A percentile compares a stretch with the other conserved stretches of the same genome.
phyloP scores from a whole-genome alignment of 2,888 invertebrate species.

The Synanthedon tipuliformis region DNA sequence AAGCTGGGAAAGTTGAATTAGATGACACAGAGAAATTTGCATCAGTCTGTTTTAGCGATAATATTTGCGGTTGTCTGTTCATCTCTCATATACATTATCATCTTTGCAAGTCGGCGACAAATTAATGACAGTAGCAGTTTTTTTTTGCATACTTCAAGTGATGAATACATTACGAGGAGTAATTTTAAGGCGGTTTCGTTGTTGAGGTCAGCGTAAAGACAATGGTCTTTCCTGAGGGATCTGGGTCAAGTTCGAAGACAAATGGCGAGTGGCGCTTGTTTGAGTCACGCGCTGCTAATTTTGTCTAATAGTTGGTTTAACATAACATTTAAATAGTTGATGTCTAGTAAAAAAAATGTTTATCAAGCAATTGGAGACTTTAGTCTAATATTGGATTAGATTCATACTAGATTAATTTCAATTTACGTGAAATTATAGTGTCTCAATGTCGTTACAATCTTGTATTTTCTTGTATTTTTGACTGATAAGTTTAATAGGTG shows the following conservation, averaged over 20 bases:
- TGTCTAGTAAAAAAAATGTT: not conserved
- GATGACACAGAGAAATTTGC: slow-evolving; percentile 18
- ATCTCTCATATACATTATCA: too few relatives aligned
- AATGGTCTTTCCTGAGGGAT: slow-evolving; percentile 46
- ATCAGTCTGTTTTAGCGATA: not conserved
- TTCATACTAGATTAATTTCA: too few relatives aligned
- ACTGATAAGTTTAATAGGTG: too few relatives aligned
- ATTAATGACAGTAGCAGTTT: not conserved
- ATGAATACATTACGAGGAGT: slow-evolving; percentile 23
- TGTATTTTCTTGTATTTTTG: too few relatives aligned
- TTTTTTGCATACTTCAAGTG: slow-evolving; percentile 1
- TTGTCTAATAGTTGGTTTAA: not conserved
- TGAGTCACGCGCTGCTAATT: slow-evolving; percentile 27
- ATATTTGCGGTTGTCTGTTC: not conserved
- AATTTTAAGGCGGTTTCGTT: slow-evolving; percentile 17
- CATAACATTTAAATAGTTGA: not conserved
- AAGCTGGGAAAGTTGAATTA: slow-evolving; percentile 63
- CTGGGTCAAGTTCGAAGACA: slow-evolving; percentile 59
- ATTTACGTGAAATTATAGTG: too few relatives aligned
- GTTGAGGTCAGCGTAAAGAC: slow-evolving; percentile 48
- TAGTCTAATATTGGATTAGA: too few relatives aligned
- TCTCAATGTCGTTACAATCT: too few relatives aligned
- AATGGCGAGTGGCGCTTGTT: slow-evolving; percentile 28
- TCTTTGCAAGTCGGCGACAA: too few relatives aligned
- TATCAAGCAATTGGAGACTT: too few relatives aligned